Evolutionary conservation across 2,113 vertebrate genomes (phyloP), one percentile per base, ranked within the genome.

Genomic region (Cyphomyrus plagiostoma): DNA sequence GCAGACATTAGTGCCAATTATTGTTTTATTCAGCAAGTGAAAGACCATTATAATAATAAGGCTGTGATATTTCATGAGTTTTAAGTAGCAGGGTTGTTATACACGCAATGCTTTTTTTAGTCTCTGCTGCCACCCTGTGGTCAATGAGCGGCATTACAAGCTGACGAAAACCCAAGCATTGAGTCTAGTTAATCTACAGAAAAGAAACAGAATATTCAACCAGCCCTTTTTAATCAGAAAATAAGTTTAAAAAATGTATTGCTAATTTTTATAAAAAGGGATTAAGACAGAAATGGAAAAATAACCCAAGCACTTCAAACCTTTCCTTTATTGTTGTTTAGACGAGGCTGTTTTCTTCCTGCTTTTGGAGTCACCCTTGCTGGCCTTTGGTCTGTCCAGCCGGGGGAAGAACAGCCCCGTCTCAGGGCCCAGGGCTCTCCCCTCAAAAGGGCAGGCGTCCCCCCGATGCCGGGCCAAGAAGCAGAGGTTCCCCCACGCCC

Each of bases 351-450:
- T 49, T 89, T 30, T 94, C 94, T 39, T 13, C 10, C 62, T 83
- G 92, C 92, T 93, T 77, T 89, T 92, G 19, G 49, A 39, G 91
- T 94, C 95, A 90, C 82, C 48, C 70, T 92, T 87, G 1, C 83
- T 50, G 4, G 39, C 85, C 49, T 82, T 80, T 21, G 0, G 89
- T 86, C 91, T 95, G 89, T 97, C 96, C 23, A 99, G 93, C 21
- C 96, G 96, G 80, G 90, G 96, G 91, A 99, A 99, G 35, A 99
- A 95, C 53, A 99, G 23, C 0, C 98, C 97, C 0, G 93, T 93
- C 91, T 99, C 96, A 0, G 95, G 93, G 1, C 98, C 98, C 0
- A 99, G 94, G 7, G 80, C 89, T 89, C 98, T 96, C 10, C 98
- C 97, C 93, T 98, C 97, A 66, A 98, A 98, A 52, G 94, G 95